phyloP scores from a whole-genome alignment of 2,113 vertebrate species.

The Redunca redunca region DNA sequence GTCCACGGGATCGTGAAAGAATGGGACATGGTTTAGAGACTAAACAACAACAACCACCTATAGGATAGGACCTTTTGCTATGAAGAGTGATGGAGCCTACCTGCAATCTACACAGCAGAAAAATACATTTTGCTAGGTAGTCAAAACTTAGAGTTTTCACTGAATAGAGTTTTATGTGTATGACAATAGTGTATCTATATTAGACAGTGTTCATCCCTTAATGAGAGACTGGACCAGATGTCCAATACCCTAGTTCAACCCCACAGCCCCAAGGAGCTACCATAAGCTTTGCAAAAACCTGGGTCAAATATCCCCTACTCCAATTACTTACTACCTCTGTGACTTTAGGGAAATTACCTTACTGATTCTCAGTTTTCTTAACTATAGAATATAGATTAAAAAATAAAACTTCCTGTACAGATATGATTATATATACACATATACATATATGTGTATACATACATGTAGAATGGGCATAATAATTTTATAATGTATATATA shows the following conservation, averaged over 20 bases:
- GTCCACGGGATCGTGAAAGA: background rate
- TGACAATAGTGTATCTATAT: background rate
- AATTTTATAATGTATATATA: background rate
- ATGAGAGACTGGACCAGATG: background rate
- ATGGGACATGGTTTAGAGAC: background rate
- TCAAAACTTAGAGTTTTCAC: background rate
- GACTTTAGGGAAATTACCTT: background rate
- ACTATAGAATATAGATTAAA: background rate
- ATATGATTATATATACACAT: background rate
- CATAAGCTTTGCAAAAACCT: background rate
- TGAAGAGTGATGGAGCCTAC: background rate
- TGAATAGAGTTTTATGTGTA: background rate
- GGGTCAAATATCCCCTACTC: background rate
- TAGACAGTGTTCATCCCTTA: background rate
- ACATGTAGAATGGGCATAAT: background rate
- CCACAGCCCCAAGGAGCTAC: background rate
- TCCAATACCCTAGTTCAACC: background rate
- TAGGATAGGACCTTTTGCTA: background rate
- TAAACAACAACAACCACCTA: background rate
- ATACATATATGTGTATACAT: background rate
- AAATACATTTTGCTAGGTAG: background rate
- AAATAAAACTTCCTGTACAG: background rate
- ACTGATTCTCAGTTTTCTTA: background rate
- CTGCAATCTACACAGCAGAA: background rate
- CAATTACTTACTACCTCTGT: background rate